These are phyloP conservation scores for Bombus impatiens DNA, from an alignment of 1,140 invertebrate species.

Conservation along the genomic window DNA sequence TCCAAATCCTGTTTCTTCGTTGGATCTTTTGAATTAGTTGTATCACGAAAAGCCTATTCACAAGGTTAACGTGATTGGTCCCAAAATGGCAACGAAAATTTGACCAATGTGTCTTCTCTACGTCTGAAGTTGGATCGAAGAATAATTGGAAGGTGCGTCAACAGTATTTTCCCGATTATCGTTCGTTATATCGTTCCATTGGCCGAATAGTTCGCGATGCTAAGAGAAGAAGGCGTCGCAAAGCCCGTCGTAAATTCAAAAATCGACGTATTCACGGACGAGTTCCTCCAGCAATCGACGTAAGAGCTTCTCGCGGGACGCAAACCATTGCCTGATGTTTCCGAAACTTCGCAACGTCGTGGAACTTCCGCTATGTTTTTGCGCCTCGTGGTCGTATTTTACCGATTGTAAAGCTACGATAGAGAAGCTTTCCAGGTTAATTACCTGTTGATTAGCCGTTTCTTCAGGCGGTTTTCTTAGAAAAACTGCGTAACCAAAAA, in stretches of 20 bases:
- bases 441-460: background rate
- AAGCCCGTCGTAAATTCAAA: conserved; percentile 9
- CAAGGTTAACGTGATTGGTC: background rate
- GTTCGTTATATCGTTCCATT: background rate
- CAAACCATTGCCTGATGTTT: background rate
- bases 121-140: background rate
- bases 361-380: background rate
- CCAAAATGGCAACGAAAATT: background rate
- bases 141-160: background rate
- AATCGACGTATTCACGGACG: background rate
- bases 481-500: background rate
- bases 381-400: conserved; percentile 1
- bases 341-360: background rate
- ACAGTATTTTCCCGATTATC: background rate
- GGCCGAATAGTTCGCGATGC: background rate
- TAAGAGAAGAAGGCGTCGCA: background rate
- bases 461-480: too few relatives aligned
- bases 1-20: background rate
- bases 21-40: background rate
- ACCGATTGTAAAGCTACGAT: background rate
- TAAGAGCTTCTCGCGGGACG: conserved; percentile 18
- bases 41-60: background rate
- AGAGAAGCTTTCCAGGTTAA: background rate
- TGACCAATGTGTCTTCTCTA: background rate
- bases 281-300: conserved; percentile 16